Conservation (phyloP, 30 jellyfish, hydroid and myxozoan species). For the Aurelia sp. region DNA sequence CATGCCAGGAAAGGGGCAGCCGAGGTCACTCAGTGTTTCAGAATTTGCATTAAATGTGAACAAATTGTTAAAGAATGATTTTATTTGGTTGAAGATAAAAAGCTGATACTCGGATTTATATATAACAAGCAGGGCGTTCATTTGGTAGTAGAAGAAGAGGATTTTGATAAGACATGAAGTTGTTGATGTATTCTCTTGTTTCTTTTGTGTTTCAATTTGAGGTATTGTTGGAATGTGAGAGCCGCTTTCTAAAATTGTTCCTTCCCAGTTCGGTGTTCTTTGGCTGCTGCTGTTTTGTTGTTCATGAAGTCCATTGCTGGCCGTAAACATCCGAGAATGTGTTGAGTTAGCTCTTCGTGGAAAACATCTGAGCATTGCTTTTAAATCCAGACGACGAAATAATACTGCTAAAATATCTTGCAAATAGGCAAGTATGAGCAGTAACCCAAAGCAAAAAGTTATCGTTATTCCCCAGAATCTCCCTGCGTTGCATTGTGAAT, state of each 20-base stretch:
- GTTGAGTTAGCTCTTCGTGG: no score
- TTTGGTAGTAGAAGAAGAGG: slow-evolving; percentile 22
- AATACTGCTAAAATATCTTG: not conserved
- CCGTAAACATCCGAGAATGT: no score
- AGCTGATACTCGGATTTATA: not conserved
- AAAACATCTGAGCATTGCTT: not conserved
- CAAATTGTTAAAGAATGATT: not conserved
- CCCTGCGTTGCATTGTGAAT: not conserved
- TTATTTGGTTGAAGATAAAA: not conserved
- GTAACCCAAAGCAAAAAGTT: not conserved
- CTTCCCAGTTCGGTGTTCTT: not conserved
- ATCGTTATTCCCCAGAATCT: slow-evolving; percentile 1
- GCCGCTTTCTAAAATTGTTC: not conserved
- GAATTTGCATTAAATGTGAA: not conserved
- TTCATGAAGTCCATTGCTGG: no score
- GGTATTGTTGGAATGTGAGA: not conserved
- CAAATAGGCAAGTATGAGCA: not conserved
- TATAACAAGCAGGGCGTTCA: not conserved
- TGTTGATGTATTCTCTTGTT: not conserved
- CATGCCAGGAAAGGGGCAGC: not conserved
- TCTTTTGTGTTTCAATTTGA: not conserved
- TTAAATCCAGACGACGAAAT: not conserved
- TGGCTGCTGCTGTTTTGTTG: not conserved
- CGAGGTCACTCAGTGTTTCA: not conserved
- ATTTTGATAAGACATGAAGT: slow-evolving; percentile 11